Percentiles rank a stretch among this genome's conserved stretches.
phyloP scores from a whole-genome alignment of 2,888 invertebrate genomes.

The Coleophora deauratella region DNA sequence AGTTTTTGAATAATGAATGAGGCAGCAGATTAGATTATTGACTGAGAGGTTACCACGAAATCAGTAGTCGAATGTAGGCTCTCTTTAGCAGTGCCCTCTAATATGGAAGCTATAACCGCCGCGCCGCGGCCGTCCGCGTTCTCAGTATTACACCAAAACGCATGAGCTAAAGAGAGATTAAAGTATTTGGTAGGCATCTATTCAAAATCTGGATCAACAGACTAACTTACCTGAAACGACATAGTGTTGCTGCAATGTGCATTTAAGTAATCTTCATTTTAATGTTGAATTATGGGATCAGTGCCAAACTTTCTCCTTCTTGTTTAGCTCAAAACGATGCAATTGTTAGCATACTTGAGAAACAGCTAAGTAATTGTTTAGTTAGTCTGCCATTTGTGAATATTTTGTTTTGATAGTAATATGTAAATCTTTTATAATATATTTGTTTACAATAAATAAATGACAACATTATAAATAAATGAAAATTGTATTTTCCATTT shows the following conservation, averaged over 20 bases:
- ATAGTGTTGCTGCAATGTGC: conserved; percentile 68
- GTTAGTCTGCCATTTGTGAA: conserved; percentile 76
- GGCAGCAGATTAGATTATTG: conserved; percentile 67
- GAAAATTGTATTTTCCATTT: conserved; percentile 74
- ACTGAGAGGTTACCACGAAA: conserved; percentile 68
- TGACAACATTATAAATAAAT: conserved; percentile 74
- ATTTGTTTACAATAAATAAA: conserved; percentile 74
- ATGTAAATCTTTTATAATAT: conserved; percentile 76
- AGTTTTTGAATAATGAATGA: conserved; percentile 32
- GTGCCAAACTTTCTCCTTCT: conserved; percentile 73
- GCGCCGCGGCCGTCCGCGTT: not conserved
- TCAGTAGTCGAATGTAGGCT: conserved; percentile 65
- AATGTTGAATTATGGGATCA: conserved; percentile 68
- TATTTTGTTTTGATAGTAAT: conserved; percentile 75
- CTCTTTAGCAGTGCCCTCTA: conserved; percentile 60
- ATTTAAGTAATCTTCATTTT: conserved; percentile 67
- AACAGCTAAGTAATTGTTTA: conserved; percentile 71
- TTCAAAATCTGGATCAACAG: conserved; percentile 67
- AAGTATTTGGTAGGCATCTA: conserved; percentile 72
- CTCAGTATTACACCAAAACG: conserved; percentile 59
- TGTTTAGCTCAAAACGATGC: conserved; percentile 73
- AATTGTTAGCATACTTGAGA: conserved; percentile 71
- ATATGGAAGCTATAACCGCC: conserved; percentile 39
- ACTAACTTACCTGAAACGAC: conserved; percentile 59
- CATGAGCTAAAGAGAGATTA: conserved; percentile 67